These are phyloP conservation scores for Copsychus sechellarum DNA, from an alignment of 2,113 vertebrate genomes.

Conservation along the genomic window DNA sequence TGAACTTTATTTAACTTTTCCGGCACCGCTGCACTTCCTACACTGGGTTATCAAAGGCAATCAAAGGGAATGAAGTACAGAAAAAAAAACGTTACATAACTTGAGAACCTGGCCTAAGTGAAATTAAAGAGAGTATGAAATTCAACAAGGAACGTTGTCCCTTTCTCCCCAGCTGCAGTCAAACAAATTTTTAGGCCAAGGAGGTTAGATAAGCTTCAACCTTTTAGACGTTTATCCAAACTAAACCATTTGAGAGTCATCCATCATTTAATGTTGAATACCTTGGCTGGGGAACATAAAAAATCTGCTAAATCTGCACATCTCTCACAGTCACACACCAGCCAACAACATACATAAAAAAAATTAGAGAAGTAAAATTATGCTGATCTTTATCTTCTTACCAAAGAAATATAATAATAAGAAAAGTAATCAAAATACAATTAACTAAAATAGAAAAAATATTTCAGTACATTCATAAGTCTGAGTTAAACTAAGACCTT, in stretches of 20 bases:
- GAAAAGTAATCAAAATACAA: not conserved
- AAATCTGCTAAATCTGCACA: not conserved
- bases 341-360: not conserved
- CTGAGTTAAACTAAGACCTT: not conserved
- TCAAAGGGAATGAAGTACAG: not conserved
- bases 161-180: not conserved
- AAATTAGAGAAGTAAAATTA: not conserved
- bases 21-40: not conserved
- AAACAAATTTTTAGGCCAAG: not conserved
- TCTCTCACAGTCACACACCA: not conserved
- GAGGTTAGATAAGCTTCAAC: not conserved
- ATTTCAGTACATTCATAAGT: not conserved
- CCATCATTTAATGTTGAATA: not conserved
- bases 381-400: not conserved
- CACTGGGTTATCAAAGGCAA: not conserved
- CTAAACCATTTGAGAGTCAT: not conserved
- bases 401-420: not conserved
- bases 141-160: not conserved
- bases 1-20: slow-evolving; percentile 25
- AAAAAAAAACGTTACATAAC: not conserved
- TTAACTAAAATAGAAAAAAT: not conserved
- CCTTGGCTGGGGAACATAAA: not conserved
- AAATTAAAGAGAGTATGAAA: not conserved
- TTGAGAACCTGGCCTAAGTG: not conserved
- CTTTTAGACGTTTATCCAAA: not conserved